Conservation (phyloP, 2,888 invertebrate genomes). For the Ectemnius continuus region DNA sequence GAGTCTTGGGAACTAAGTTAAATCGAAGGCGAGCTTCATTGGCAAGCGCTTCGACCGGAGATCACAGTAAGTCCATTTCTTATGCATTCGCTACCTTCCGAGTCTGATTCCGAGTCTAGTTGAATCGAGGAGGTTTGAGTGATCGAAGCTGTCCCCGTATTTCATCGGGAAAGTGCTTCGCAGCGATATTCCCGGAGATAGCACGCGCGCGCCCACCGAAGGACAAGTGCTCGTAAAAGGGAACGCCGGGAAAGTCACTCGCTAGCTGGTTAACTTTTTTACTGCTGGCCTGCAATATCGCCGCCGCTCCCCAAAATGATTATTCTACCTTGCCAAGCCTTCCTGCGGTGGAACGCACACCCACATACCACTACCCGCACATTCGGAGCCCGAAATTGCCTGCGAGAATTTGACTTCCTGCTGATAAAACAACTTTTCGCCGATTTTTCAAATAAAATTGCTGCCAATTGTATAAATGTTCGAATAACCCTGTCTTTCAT, state of each 20-base stretch:
- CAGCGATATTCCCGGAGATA: slow-evolving; percentile 48
- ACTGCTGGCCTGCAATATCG: slow-evolving; percentile 44
- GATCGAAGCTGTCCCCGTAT: slow-evolving; percentile 40
- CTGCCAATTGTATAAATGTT: too few relatives aligned
- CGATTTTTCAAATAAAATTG: too few relatives aligned
- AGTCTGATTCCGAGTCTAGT: slow-evolving; percentile 20
- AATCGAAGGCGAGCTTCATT: neutral
- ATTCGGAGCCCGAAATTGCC: neutral
- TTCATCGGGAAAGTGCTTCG: slow-evolving; percentile 50
- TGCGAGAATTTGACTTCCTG: too few relatives aligned
- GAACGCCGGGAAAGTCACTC: slow-evolving; percentile 34
- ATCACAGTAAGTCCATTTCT: neutral
- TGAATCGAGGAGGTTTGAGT: slow-evolving; percentile 21
- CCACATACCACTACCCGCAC: neutral
- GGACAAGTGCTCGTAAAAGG: slow-evolving; percentile 50
- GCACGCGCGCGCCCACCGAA: slow-evolving; percentile 11
- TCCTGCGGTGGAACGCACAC: slow-evolving; percentile 39
- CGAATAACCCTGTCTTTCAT: too few relatives aligned
- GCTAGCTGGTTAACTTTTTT: slow-evolving; percentile 55
- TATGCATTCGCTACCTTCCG: neutral
- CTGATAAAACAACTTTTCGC: too few relatives aligned
- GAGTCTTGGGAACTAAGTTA: neutral
- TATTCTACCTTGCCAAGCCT: slow-evolving; percentile 59
- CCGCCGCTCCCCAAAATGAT: slow-evolving; percentile 51
- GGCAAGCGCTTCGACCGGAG: neutral